phyloP scores from a whole-genome alignment of 2,113 vertebrate species.

The Pterocles burchelli region DNA sequence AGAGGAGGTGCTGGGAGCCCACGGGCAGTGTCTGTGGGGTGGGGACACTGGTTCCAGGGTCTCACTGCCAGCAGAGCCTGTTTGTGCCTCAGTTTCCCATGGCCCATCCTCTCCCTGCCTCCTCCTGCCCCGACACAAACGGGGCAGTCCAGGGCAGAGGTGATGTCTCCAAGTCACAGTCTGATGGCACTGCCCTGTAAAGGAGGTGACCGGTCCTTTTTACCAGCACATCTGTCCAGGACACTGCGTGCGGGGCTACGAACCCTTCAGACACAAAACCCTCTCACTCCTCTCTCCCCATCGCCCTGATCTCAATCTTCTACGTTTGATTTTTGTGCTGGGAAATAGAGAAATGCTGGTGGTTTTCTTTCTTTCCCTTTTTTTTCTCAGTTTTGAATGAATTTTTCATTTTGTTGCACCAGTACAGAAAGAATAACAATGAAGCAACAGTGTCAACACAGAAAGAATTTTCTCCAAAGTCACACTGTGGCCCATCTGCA shows the following conservation, averaged over 20 bases:
- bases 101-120: not conserved
- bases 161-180: not conserved
- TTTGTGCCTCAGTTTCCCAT: not conserved
- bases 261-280: not conserved
- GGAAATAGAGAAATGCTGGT: not conserved
- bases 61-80: not conserved
- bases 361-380: not conserved
- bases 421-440: slow-evolving; percentile 56
- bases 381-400: slow-evolving; percentile 47
- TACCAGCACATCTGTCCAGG: not conserved
- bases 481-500: not conserved
- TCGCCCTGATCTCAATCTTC: not conserved
- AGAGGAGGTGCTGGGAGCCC: not conserved
- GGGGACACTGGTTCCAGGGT: not conserved
- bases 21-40: accelerated
- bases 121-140: not conserved
- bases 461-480: slow-evolving; percentile 37
- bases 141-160: not conserved
- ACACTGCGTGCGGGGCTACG: not conserved
- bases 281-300: not conserved
- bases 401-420: slow-evolving; percentile 55
- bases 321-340: not conserved
- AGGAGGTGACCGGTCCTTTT: not conserved
- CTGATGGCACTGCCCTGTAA: too few species aligned
- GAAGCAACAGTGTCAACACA: slow-evolving; percentile 45